phyloP scores from a whole-genome alignment of 1,140 invertebrate genomes.

The Drosophila navojoa region DNA sequence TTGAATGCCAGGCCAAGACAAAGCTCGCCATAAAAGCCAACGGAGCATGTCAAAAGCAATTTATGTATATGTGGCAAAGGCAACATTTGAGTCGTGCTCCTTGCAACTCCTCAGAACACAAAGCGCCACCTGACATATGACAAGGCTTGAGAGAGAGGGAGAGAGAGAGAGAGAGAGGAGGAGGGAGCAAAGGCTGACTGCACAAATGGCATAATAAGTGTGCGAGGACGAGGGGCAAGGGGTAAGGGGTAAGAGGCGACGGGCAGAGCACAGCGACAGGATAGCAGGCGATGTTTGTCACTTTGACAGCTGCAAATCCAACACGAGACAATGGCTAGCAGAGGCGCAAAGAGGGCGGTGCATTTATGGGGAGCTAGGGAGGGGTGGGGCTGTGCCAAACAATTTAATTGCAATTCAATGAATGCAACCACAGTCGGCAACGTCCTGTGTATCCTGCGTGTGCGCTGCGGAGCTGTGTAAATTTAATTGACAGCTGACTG shows the following conservation, averaged over 20 bases:
- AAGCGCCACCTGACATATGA: slow-evolving; percentile 41
- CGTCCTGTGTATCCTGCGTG: slow-evolving; percentile 19
- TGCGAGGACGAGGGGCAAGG: background rate
- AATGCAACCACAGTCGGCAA: slow-evolving; percentile 29
- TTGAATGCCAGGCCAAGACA: slow-evolving; percentile 68
- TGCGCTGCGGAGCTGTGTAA: slow-evolving; percentile 39
- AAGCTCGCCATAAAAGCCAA: slow-evolving; percentile 75
- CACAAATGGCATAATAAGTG: slow-evolving; percentile 79
- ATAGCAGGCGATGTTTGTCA: slow-evolving; percentile 64
- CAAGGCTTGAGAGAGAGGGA: slow-evolving; percentile 1
- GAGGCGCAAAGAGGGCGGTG: background rate
- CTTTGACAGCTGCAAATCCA: slow-evolving; percentile 78
- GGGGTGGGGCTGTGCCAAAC: slow-evolving; percentile 12
- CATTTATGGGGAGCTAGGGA: background rate
- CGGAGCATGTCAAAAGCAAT: slow-evolving; percentile 79
- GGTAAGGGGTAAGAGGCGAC: background rate
- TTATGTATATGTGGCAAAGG: slow-evolving; percentile 60
- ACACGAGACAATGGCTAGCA: slow-evolving; percentile 44
- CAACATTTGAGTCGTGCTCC: slow-evolving; percentile 5
- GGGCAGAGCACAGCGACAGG: background rate
- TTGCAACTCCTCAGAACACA: slow-evolving; percentile 34
- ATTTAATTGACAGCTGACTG: slow-evolving; percentile 61
- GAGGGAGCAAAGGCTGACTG: slow-evolving; percentile 9
- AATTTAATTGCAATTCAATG: slow-evolving; percentile 78
- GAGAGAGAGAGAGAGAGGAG: background rate